A percentile compares a stretch with the other conserved stretches of the same genome.
Evolutionary conservation across 2,113 vertebrate species (phyloP).

Genomic region (Ammodytes marinus): DNA sequence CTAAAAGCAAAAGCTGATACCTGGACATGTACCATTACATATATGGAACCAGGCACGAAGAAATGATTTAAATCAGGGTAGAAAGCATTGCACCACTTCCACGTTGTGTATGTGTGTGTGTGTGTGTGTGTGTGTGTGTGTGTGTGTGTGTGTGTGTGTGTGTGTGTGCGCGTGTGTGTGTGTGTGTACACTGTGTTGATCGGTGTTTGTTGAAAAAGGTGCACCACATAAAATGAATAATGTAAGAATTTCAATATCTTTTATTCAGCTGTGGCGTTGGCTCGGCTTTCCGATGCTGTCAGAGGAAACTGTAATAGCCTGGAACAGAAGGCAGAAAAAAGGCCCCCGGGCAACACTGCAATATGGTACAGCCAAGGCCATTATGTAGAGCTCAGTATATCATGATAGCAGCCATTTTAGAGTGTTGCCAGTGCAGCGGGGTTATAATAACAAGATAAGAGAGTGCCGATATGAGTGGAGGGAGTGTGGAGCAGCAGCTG

Average conservation of each 20-base stretch:
- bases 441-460: constrained; percentile 86
- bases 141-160: not conserved
- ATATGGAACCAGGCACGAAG: constrained; percentile 22
- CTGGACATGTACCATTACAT: constrained; percentile 21
- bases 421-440: constrained; percentile 74
- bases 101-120: not conserved
- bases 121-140: not conserved
- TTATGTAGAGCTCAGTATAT: constrained; percentile 80
- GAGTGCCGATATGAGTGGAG: constrained; percentile 62
- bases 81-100: constrained; percentile 14
- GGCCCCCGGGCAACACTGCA: constrained; percentile 61
- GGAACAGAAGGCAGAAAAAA: constrained; percentile 68
- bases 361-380: constrained; percentile 71
- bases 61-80: constrained; percentile 44
- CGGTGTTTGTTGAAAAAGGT: constrained; percentile 37
- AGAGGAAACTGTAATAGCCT: constrained; percentile 77
- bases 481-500: constrained; percentile 33
- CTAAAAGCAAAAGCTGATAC: constrained; percentile 52
- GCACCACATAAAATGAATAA: constrained; percentile 75
- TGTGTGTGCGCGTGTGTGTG: not conserved
- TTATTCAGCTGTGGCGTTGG: constrained; percentile 69
- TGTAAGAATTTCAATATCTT: constrained; percentile 75
- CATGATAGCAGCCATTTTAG: constrained; percentile 80
- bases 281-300: constrained; percentile 72
- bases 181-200: not conserved